Conservation (phyloP, 1,140 invertebrate species). For the Megalopta genalis region DNA sequence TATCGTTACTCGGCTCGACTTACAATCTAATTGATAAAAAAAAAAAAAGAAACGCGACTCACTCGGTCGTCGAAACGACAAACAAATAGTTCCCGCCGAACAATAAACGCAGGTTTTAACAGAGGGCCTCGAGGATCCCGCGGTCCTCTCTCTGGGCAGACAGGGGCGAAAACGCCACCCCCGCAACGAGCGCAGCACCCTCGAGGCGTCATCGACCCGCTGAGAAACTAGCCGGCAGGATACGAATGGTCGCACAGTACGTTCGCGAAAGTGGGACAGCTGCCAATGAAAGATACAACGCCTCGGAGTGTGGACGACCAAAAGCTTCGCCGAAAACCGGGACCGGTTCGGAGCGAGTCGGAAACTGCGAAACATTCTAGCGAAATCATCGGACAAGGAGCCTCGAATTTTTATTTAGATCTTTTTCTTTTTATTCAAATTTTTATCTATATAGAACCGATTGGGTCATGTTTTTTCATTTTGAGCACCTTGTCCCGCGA, state of each 20-base stretch:
- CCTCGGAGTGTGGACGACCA: constrained; percentile 57
- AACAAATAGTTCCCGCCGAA: constrained; percentile 17
- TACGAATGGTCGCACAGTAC: constrained; percentile 31
- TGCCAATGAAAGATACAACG: constrained; percentile 64
- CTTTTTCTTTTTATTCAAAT: no score
- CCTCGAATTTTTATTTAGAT: no score
- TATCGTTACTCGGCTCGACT: background rate
- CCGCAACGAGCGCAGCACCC: constrained; percentile 12
- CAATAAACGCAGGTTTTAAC: constrained; percentile 5
- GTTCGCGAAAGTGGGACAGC: constrained; percentile 48
- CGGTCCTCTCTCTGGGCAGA: constrained; percentile 7
- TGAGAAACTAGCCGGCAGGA: constrained; percentile 23
- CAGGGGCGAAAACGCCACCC: background rate
- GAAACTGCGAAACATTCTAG: background rate
- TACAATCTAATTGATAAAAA: constrained; percentile 8
- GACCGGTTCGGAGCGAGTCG: constrained; percentile 40
- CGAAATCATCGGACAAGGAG: no score
- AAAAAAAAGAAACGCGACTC: constrained; percentile 19
- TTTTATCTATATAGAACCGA: no score
- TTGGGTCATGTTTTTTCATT: no score
- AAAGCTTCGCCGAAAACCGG: constrained; percentile 21
- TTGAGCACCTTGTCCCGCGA: no score
- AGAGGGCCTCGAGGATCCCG: constrained; percentile 25
- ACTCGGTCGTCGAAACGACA: constrained; percentile 20
- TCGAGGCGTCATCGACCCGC: constrained; percentile 29